These are phyloP conservation scores for Thalassophryne amazonica DNA, from an alignment of 2,797 vertebrate genomes.

Conservation along the genomic window DNA sequence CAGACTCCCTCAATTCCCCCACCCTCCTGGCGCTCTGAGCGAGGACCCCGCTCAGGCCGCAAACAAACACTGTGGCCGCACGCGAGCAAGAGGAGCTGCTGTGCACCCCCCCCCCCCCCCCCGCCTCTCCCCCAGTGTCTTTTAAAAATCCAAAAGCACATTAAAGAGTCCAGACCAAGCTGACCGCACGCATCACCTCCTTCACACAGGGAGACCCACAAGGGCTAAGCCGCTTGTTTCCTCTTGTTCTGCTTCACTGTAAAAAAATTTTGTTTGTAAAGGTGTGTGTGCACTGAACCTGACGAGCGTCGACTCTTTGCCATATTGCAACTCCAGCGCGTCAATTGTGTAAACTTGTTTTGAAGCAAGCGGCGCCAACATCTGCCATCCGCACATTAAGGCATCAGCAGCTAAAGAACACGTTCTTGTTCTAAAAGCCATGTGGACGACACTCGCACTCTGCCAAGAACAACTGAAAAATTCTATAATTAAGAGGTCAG, in stretches of 20 bases:
- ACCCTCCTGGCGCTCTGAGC: conserved; percentile 95
- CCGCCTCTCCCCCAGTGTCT: conserved; percentile 36
- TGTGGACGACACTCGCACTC: conserved; percentile 70
- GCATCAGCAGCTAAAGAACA: conserved; percentile 27
- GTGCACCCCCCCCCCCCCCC: not conserved
- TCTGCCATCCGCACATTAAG: conserved; percentile 15
- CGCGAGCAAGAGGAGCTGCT: conserved; percentile 28
- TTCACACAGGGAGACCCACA: conserved; percentile 64
- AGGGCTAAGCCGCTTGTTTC: conserved; percentile 75
- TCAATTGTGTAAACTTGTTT: conserved; percentile 54
- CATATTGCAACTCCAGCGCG: conserved; percentile 66
- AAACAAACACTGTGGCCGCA: conserved; percentile 59
- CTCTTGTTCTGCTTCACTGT: conserved; percentile 60
- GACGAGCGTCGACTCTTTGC: conserved; percentile 37
- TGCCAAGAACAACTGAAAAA: conserved; percentile 70
- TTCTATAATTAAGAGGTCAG: conserved; percentile 63
- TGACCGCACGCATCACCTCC: conserved; percentile 59
- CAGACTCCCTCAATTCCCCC: conserved; percentile 99
- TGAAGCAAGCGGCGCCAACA: conserved; percentile 29
- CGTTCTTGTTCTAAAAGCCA: conserved; percentile 65
- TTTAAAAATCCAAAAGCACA: conserved; percentile 55
- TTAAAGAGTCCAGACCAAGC: conserved; percentile 59
- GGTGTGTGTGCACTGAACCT: conserved; percentile 47
- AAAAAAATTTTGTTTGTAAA: conserved; percentile 30
- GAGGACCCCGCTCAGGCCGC: not conserved